Evolutionary conservation across 1,140 invertebrate genomes (phyloP).

Genomic region (Drosophila ananassae): DNA sequence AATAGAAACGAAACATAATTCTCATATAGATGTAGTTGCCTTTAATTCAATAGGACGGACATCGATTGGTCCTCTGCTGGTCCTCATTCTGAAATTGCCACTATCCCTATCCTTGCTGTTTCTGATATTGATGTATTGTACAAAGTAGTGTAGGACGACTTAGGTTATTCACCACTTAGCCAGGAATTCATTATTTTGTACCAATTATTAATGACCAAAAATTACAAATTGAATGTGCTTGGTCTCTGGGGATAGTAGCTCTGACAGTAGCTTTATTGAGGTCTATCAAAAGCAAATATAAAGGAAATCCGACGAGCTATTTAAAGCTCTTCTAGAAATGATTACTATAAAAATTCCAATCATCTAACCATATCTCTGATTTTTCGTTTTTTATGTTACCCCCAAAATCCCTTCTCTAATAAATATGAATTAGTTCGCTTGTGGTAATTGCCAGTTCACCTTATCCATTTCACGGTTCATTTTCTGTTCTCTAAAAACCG

Average conservation of each 20-base stretch:
- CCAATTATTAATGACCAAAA: conserved; percentile 47
- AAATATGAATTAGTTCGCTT: conserved; percentile 28
- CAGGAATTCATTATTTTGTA: conserved; percentile 57
- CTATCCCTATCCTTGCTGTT: not conserved
- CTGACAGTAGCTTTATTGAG: too few species aligned
- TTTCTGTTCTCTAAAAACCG: conserved; percentile 34
- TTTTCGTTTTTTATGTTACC: not conserved
- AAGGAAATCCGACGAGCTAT: too few species aligned
- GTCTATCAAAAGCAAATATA: too few species aligned
- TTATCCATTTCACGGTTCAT: conserved; percentile 62
- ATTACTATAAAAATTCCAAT: not conserved
- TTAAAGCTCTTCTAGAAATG: too few species aligned
- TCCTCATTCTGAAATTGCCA: conserved; percentile 15
- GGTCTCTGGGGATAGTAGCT: too few species aligned
- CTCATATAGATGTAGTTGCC: conserved; percentile 23
- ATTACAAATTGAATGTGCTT: conserved; percentile 40
- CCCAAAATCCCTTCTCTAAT: not conserved
- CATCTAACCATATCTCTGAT: not conserved
- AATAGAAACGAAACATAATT: conserved; percentile 16
- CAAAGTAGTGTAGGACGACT: conserved; percentile 4
- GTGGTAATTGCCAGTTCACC: conserved; percentile 20
- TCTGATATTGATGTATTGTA: conserved; percentile 29
- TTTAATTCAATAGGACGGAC: conserved; percentile 54
- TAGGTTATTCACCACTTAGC: conserved; percentile 19
- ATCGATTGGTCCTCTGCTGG: conserved; percentile 37